These are phyloP conservation scores for Oncorhynchus tshawytscha DNA, from an alignment of 2,113 vertebrate genomes.

Conservation along the genomic window DNA sequence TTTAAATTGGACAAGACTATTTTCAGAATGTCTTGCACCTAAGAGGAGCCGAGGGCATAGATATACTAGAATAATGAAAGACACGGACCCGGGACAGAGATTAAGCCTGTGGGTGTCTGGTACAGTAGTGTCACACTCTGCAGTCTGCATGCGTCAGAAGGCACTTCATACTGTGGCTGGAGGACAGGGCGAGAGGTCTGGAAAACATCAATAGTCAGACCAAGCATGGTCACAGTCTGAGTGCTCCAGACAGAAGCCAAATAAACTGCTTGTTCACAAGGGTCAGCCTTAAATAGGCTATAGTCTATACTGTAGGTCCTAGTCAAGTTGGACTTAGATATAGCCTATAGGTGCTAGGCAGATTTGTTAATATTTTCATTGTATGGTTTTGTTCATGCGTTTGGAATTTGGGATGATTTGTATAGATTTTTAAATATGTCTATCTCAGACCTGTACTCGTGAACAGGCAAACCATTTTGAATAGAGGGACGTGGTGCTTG, in stretches of 20 bases:
- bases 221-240: no score
- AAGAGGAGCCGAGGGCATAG: not conserved
- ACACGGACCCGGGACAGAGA: slow-evolving; percentile 7
- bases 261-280: not conserved
- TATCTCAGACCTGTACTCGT: no score
- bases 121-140: slow-evolving; percentile 21
- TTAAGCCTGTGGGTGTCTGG: slow-evolving; percentile 25
- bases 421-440: no score
- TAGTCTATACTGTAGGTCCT: no score
- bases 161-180: slow-evolving; percentile 60
- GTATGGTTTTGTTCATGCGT: no score
- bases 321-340: no score
- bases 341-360: no score
- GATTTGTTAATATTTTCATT: no score
- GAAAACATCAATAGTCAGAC: slow-evolving; percentile 1
- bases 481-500: no score
- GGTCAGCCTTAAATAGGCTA: no score
- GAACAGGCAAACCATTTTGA: no score
- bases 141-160: slow-evolving; percentile 52
- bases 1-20: not conserved
- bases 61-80: not conserved
- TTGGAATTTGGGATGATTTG: no score
- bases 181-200: slow-evolving; percentile 5
- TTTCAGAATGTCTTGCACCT: not conserved
- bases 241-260: not conserved